Evolutionary conservation across 53 echinoderm and acorn worm genomes (phyloP).

Genomic region (Pentamera pediparva): DNA sequence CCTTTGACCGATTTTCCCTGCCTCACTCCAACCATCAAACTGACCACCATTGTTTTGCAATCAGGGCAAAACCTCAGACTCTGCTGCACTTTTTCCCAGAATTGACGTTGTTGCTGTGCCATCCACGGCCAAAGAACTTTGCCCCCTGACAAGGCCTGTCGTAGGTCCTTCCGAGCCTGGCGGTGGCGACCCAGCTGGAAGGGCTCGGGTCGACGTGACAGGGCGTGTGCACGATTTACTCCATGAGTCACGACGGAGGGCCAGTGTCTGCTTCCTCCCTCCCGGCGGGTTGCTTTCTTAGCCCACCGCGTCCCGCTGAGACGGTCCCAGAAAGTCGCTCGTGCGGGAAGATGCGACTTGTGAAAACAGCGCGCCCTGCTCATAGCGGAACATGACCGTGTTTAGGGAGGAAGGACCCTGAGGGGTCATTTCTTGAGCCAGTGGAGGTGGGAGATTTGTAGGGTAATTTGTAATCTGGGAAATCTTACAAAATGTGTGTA

Average conservation of each 20-base stretch:
- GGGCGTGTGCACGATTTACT: background rate
- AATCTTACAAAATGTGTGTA: too few relatives aligned
- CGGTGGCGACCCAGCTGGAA: background rate
- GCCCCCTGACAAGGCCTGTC: too few relatives aligned
- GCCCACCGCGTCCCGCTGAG: slow-evolving; percentile 16
- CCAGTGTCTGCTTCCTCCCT: background rate
- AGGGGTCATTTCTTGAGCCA: too few relatives aligned
- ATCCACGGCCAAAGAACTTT: too few relatives aligned
- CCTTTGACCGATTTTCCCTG: too few relatives aligned
- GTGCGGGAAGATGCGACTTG: background rate
- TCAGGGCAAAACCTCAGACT: slow-evolving; percentile 16
- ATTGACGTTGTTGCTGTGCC: too few relatives aligned
- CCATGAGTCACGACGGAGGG: slow-evolving; percentile 16
- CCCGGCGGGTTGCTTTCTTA: slow-evolving; percentile 14
- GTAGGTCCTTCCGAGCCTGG: too few relatives aligned
- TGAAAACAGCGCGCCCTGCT: background rate
- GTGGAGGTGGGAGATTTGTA: too few relatives aligned
- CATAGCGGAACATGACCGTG: too few relatives aligned
- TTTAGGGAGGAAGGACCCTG: too few relatives aligned
- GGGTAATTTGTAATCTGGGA: too few relatives aligned
- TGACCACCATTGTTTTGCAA: slow-evolving; percentile 19
- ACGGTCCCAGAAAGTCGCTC: slow-evolving; percentile 31
- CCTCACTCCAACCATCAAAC: too few relatives aligned
- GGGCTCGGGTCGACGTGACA: slow-evolving; percentile 18
- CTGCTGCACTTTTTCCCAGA: slow-evolving; percentile 1